phyloP scores from a whole-genome alignment of 2,113 vertebrate species.

The Paradoxurus hermaphroditus region DNA sequence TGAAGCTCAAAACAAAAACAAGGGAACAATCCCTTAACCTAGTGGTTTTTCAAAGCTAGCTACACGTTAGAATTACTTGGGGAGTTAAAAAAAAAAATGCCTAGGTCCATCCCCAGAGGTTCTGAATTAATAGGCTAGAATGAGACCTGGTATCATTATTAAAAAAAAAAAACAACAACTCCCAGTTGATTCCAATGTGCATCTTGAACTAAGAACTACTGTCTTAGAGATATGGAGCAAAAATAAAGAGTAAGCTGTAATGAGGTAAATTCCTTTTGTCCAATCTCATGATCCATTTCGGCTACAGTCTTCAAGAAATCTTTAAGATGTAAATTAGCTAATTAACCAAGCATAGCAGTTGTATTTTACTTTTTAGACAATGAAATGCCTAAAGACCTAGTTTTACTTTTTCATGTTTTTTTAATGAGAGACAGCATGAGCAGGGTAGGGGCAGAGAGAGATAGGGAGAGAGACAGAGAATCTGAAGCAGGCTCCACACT shows the following conservation, averaged over 20 bases:
- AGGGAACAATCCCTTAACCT: background rate
- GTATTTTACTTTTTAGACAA: constrained; percentile 7
- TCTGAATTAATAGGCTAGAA: background rate
- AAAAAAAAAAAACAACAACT: background rate
- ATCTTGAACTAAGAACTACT: background rate
- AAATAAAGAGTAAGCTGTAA: background rate
- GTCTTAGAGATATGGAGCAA: background rate
- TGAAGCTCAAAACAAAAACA: background rate
- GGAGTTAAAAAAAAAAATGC: background rate
- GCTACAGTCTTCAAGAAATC: background rate
- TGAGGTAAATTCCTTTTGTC: background rate
- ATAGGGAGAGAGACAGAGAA: no score
- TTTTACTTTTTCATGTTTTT: background rate
- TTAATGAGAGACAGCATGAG: no score
- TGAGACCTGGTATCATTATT: background rate
- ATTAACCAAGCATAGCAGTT: background rate
- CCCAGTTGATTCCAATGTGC: background rate
- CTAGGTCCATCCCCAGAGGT: background rate
- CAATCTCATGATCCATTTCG: background rate
- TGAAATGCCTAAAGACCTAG: background rate
- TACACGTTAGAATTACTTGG: background rate
- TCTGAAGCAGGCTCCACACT: no score
- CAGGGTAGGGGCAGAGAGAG: no score
- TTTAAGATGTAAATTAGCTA: background rate
- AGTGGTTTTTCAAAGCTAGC: background rate